Percentiles rank a stretch among this genome's conserved stretches.
Conservation (phyloP, 2,113 vertebrate genomes). For the Poeciliopsis prolifica region DNA sequence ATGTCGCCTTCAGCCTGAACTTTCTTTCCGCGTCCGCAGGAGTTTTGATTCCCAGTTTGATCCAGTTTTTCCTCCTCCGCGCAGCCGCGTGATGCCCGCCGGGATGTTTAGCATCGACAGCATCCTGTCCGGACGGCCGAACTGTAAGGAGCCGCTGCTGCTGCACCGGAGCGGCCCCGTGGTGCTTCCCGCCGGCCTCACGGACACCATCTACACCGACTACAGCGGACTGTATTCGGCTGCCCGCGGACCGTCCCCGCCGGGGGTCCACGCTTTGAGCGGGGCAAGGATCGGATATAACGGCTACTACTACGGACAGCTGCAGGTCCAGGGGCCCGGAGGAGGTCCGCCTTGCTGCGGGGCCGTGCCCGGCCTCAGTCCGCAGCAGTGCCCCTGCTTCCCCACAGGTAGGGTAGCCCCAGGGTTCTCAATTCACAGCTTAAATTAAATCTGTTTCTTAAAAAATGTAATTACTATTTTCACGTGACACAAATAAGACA, state of each 20-base stretch:
- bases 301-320: constrained; percentile 95
- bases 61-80: background rate
- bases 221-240: constrained; percentile 90
- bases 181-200: constrained; percentile 84
- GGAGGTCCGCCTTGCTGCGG: constrained; percentile 91
- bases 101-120: constrained; percentile 99
- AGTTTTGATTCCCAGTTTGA: background rate
- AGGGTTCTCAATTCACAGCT: background rate
- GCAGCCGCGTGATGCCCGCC: constrained; percentile 86
- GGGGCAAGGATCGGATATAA: constrained; percentile 89
- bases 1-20: constrained; percentile 41
- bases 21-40: background rate
- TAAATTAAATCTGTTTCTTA: background rate
- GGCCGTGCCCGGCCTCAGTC: constrained; percentile 84
- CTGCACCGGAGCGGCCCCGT: constrained; percentile 86
- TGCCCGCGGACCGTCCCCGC: constrained; percentile 82
- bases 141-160: constrained; percentile 92
- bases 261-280: constrained; percentile 82
- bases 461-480: too few species aligned
- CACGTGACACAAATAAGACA: background rate
- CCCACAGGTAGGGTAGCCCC: constrained; percentile 82
- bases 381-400: constrained; percentile 95
- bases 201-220: constrained; percentile 90
- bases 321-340: constrained; percentile 89
- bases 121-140: constrained; percentile 93